A percentile compares a stretch with the other conserved stretches of the same genome.
phyloP scores from a whole-genome alignment of 2,113 vertebrate species.

The Lampris megalopsis region DNA sequence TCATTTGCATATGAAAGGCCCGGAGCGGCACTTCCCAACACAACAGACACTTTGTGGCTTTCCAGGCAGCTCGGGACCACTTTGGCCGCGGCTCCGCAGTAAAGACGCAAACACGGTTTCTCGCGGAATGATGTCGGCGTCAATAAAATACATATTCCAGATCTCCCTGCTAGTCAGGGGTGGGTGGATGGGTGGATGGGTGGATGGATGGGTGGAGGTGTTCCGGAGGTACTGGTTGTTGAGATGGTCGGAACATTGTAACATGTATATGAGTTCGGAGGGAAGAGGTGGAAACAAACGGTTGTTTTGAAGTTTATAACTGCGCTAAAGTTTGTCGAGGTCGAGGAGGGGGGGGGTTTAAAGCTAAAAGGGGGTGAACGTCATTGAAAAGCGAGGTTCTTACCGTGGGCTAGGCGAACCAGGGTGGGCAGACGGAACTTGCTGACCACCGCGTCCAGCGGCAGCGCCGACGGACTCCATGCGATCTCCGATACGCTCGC shows the following conservation, averaged over 20 bases:
- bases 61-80: slow-evolving; percentile 72
- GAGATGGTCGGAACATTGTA: background rate
- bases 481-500: slow-evolving; percentile 89
- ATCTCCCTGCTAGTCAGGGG: too few relatives aligned
- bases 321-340: background rate
- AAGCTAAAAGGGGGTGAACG: background rate
- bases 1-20: slow-evolving; percentile 87
- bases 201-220: too few relatives aligned
- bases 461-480: slow-evolving; percentile 92
- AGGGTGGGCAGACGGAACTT: slow-evolving; percentile 92
- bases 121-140: background rate
- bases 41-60: slow-evolving; percentile 87
- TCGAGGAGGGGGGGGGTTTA: too few relatives aligned
- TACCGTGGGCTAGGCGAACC: slow-evolving; percentile 91
- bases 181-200: too few relatives aligned
- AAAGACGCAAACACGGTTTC: slow-evolving; percentile 42
- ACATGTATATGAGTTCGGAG: background rate
- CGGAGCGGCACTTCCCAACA: slow-evolving; percentile 82
- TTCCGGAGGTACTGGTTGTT: too few relatives aligned
- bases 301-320: background rate
- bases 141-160: background rate
- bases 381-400: background rate
- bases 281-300: background rate
- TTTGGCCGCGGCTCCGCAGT: slow-evolving; percentile 64
- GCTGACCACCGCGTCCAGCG: slow-evolving; percentile 92